Base-by-base conservation (phyloP, 2,888 invertebrate genomes). In the Calliscelio sp. region DNA sequence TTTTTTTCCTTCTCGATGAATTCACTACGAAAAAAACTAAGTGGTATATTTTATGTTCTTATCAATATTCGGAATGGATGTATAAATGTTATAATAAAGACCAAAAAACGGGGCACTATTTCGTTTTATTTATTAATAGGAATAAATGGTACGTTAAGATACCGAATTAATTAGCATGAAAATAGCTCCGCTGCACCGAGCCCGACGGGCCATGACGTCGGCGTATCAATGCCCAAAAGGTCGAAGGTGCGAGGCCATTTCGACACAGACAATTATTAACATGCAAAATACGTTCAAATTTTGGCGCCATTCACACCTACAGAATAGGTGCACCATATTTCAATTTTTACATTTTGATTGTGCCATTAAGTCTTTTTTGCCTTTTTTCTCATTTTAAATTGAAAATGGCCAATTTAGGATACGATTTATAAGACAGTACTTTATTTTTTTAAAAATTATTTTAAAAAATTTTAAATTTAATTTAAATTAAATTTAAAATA, bases 81-180 rank as follows among this genome's bases (percentile, higher is more conserved):
- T 53, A 63, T 63, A 74, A 74, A 53, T 41, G 63, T 77, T 57
- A 18, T 25, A 77, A 65, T 65, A 63, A 65, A 35, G 46, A 44
- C 32, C 55, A 57, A 55, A 77, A 70, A 78, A 70, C 59, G 32
- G 57, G 46, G 22, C 49, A 59, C 25, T 55, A 59, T 41, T 68
- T 68, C 20, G 55, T 65, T 70, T 81, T 81, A 70, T 77, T 77
- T 70, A 78, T 78, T 63, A 71, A 75, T 63, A 63, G 35, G 65
- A 65, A 82, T 79, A 59, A 79, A 68, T 68, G 38, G 53, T 61
- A 10, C 35, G 74, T 55, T 78, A 46, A 83, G 55, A 70, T 74
- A 55, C 68, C 44, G 68, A 63, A 79, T 68, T 75, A 73, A 84
- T 84, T 84, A 70, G 84, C 75, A 84, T 74, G 55, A 79, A 83